Percentiles rank a stretch among this genome's conserved stretches.
phyloP scores from a whole-genome alignment of 1,140 invertebrate species.

The Drosophila tristis region DNA sequence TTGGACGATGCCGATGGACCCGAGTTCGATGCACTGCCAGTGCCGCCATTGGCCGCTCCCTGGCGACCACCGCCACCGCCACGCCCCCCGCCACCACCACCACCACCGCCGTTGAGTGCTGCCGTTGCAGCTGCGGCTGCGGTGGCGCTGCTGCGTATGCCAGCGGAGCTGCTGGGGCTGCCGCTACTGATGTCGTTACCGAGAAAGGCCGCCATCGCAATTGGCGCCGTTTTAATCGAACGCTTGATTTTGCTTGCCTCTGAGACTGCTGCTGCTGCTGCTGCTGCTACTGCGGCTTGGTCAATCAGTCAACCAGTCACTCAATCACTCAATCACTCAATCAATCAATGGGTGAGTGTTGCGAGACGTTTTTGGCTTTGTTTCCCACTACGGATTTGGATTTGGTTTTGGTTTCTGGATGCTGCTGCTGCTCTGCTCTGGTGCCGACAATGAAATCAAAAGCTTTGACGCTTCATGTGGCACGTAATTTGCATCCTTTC shows the following conservation, averaged over 20 bases:
- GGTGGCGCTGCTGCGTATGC: constrained; percentile 25
- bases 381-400: neutral
- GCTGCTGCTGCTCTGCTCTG: constrained; percentile 2
- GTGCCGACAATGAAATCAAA: constrained; percentile 72
- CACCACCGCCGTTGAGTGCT: constrained; percentile 21
- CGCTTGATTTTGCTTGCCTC: constrained; percentile 62
- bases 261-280: neutral
- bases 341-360: constrained; percentile 16
- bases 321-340: constrained; percentile 2
- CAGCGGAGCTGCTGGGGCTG: constrained; percentile 37
- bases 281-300: constrained; percentile 14
- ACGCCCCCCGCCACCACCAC: constrained; percentile 11
- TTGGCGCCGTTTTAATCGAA: constrained; percentile 47
- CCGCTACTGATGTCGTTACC: constrained; percentile 43
- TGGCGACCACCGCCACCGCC: constrained; percentile 35
- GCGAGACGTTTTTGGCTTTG: neutral
- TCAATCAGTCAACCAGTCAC: constrained; percentile 43
- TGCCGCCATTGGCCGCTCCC: constrained; percentile 28
- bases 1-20: constrained; percentile 24
- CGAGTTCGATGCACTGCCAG: constrained; percentile 29
- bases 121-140: constrained; percentile 23
- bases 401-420: neutral
- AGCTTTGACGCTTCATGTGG: constrained; percentile 63
- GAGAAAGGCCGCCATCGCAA: constrained; percentile 72
- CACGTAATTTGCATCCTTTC: constrained; percentile 64